Base-by-base conservation (phyloP, 2,888 invertebrate genomes). In the Nephrocerus scutellatus region DNA sequence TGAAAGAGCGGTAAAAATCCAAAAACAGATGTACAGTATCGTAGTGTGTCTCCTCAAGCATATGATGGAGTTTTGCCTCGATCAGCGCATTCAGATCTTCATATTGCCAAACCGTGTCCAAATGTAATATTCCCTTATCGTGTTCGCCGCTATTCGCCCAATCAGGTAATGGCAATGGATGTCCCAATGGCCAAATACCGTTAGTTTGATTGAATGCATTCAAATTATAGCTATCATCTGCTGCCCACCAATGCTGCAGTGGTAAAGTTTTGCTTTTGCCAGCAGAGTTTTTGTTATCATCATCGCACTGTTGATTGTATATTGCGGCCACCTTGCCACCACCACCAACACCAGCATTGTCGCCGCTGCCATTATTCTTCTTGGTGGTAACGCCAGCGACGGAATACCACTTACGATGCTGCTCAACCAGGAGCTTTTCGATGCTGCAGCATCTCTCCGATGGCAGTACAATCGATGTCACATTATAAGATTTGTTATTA, bases 11-110 rank as follows among this genome's bases (percentile, higher is more conserved):
- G 66, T 72, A 75, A 53, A 81, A 72, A 51, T 73, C 70, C 55
- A 88, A 71, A 69, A 90, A 85, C 70, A 90, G 88, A 68, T 83
- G 83, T 49, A 90, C 79, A 36, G 89, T 90, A 71, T 92, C 87
- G 68, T 92, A 92, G 70, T 87, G 84, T 63, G 89, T 84, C 56
- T 82, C 80, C 60, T 82, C 82, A 60, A 92, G 74, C 61, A 89
- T 76, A 40, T 77, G 79, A 62, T 87, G 86, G 53, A 90, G 77
- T 55, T 80, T 75, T 56, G 80, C 76, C 72, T 90, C 89, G 63
- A 89, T 82, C 54, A 77, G 75, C 40, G 82, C 79, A 55, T 82
- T 84, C 57, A 89, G 74, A 61, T 81, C 80, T 73, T 88, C 87
- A 70, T 87, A 89, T 51, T 78, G 75, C 66, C 68, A 68, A 35